phyloP scores from a whole-genome alignment of 2,888 invertebrate species.

The Agelastica alni region DNA sequence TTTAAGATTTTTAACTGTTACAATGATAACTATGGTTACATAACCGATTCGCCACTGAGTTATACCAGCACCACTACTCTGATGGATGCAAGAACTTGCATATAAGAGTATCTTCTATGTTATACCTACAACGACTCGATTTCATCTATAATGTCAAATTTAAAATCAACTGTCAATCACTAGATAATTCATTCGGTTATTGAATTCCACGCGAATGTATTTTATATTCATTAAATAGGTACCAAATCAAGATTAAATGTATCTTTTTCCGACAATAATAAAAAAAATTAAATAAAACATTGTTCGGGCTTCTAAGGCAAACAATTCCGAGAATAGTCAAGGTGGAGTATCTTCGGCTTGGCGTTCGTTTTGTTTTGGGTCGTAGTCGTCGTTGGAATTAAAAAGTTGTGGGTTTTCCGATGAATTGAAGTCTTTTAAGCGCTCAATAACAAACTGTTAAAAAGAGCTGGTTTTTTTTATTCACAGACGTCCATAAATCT shows the following conservation, averaged over 20 bases:
- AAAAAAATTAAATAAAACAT: conserved; percentile 28
- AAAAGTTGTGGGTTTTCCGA: conserved; percentile 38
- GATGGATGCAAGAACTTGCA: too few relatives aligned
- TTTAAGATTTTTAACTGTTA: too few relatives aligned
- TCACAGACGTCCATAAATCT: conserved; percentile 21
- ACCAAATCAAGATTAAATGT: conserved; percentile 24
- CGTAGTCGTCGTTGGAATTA: conserved; percentile 28
- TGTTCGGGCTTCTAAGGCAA: conserved; percentile 31
- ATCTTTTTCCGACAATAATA: conserved; percentile 22
- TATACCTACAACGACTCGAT: too few relatives aligned
- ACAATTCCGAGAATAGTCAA: conserved; percentile 34
- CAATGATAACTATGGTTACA: too few relatives aligned
- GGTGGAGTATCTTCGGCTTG: conserved; percentile 20
- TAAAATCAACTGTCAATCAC: too few relatives aligned
- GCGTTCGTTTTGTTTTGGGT: conserved; percentile 6
- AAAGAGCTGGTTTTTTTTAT: conserved; percentile 13
- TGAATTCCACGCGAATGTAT: too few relatives aligned
- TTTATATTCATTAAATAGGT: too few relatives aligned
- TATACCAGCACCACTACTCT: too few relatives aligned
- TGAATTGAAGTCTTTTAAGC: conserved; percentile 34
- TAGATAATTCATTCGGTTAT: too few relatives aligned
- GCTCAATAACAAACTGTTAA: conserved; percentile 27
- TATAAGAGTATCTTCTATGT: too few relatives aligned
- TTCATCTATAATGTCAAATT: too few relatives aligned
- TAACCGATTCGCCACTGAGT: too few relatives aligned